These are phyloP conservation scores for Phthorimaea operculella DNA, from an alignment of 1,140 invertebrate genomes.

Conservation along the genomic window DNA sequence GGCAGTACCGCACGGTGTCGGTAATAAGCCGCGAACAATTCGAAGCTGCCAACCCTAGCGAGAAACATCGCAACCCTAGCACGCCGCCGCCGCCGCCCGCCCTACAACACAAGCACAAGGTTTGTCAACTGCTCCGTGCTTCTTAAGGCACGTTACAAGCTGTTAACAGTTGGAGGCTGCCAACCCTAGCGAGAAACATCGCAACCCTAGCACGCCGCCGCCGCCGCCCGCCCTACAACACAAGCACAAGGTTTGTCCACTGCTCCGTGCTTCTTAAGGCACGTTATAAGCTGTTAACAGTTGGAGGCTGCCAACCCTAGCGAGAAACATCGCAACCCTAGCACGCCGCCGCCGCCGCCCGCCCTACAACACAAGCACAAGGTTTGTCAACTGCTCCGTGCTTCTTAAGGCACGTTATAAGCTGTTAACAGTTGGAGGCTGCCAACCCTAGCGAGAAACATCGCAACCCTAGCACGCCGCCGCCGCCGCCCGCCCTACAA, in stretches of 20 bases:
- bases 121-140: too few relatives aligned
- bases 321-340: slow-evolving; percentile 73
- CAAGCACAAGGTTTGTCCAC: too few relatives aligned
- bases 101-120: too few relatives aligned
- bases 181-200: slow-evolving; percentile 72
- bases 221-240: slow-evolving; percentile 75
- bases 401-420: slow-evolving; percentile 76
- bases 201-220: slow-evolving; percentile 78
- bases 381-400: too few relatives aligned
- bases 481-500: slow-evolving; percentile 77
- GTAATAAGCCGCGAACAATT: slow-evolving; percentile 90
- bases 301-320: slow-evolving; percentile 84
- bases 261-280: too few relatives aligned
- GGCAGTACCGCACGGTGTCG: slow-evolving; percentile 87
- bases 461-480: slow-evolving; percentile 76
- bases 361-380: too few relatives aligned
- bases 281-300: slow-evolving; percentile 85
- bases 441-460: slow-evolving; percentile 75
- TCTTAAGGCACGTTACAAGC: slow-evolving; percentile 78
- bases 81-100: slow-evolving; percentile 86
- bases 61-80: slow-evolving; percentile 73
- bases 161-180: slow-evolving; percentile 90
- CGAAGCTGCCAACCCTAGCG: slow-evolving; percentile 79
- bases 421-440: slow-evolving; percentile 88
- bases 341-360: slow-evolving; percentile 85